Evolutionary conservation across 64 coral and sea anemone genomes (phyloP).

Genomic region (Stylophora pistillata): DNA sequence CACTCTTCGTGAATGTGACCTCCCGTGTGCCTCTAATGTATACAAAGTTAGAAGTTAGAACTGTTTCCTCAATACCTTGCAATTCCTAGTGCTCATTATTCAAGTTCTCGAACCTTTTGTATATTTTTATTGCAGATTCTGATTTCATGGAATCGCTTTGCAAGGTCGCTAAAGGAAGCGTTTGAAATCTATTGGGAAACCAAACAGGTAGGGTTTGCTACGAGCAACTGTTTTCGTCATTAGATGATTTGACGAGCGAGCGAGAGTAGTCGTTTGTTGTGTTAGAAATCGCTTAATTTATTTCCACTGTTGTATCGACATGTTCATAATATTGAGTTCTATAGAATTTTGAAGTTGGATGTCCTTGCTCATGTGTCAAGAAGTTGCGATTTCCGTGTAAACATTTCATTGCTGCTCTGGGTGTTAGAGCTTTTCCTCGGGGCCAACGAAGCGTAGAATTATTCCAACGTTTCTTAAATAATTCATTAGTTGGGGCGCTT

Average conservation of each 20-base stretch:
- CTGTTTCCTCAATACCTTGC: not conserved
- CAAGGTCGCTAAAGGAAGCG: conserved; percentile 95
- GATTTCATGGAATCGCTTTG: conserved; percentile 98
- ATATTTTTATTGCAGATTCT: conserved; percentile 80
- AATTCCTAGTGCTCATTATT: not conserved
- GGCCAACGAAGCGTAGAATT: conserved; percentile 18
- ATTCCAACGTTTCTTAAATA: conserved; percentile 15
- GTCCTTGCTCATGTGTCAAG: too few relatives aligned
- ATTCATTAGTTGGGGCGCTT: not conserved
- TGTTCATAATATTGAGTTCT: not conserved
- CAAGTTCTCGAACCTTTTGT: not conserved
- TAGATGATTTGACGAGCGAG: conserved; percentile 29
- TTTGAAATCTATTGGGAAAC: conserved; percentile 95
- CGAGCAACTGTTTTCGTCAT: conserved; percentile 32
- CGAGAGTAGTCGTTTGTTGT: not conserved
- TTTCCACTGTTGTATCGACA: not conserved
- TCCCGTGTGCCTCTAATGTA: not conserved
- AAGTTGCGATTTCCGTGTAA: not conserved
- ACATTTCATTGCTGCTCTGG: not conserved
- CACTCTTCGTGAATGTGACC: not conserved
- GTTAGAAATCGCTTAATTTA: not conserved
- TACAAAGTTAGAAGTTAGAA: not conserved
- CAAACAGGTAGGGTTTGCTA: conserved; percentile 71
- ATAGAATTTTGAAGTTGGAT: not conserved
- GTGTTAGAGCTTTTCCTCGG: not conserved